Conservation (phyloP, 2,113 vertebrate genomes). For the Podilymbus podiceps region DNA sequence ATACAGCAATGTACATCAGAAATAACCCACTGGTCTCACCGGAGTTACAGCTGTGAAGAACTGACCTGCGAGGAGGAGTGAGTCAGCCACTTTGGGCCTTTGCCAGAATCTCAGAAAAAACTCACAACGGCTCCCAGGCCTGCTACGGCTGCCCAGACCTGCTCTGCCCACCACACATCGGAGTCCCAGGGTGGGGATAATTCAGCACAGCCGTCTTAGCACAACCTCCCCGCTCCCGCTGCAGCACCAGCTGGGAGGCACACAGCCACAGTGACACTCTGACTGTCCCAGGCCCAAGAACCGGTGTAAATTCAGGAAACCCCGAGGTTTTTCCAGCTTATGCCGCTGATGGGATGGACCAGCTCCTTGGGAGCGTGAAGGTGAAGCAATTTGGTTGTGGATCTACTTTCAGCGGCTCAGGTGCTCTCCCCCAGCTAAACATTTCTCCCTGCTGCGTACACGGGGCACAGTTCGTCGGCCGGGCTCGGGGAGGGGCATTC, state of each 20-base stretch:
- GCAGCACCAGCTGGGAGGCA: background rate
- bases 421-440: background rate
- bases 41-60: constrained; percentile 13
- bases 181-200: background rate
- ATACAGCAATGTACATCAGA: background rate
- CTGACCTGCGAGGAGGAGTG: constrained; percentile 33
- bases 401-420: background rate
- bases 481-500: background rate
- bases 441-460: background rate
- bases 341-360: background rate
- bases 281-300: background rate
- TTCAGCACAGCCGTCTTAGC: constrained; percentile 11
- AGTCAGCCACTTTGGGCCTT: constrained; percentile 37
- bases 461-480: background rate
- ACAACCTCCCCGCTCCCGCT: background rate
- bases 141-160: background rate
- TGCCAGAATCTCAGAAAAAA: constrained; percentile 16
- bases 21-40: constrained; percentile 27
- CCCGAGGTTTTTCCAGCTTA: background rate
- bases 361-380: background rate
- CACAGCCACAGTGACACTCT: background rate
- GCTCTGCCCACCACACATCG: background rate
- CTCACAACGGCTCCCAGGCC: background rate
- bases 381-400: background rate
- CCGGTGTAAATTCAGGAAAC: background rate